Evolutionary conservation across 2,888 invertebrate genomes (phyloP).

Genomic region (Agrotis puta): DNA sequence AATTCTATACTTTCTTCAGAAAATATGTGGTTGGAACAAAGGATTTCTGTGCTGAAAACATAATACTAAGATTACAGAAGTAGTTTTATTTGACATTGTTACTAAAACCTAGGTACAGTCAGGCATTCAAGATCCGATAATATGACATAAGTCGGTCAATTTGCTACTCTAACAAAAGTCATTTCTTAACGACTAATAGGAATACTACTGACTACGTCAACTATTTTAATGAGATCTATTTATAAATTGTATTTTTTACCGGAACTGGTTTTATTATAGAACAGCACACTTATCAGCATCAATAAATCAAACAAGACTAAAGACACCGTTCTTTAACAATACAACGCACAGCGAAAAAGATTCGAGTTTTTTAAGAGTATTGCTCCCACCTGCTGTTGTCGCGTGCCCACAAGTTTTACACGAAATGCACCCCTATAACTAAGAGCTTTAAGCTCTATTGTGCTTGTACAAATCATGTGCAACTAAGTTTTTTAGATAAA

Average conservation of each 20-base stretch:
- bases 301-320: constrained; percentile 72
- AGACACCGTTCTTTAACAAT: constrained; percentile 80
- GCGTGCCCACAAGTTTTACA: constrained; percentile 77
- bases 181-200: constrained; percentile 8
- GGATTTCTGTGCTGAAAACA: neutral
- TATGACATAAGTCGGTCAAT: neutral
- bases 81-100: too few species aligned
- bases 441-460: constrained; percentile 59
- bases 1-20: neutral
- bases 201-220: constrained; percentile 10
- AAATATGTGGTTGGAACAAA: neutral
- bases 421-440: constrained; percentile 61
- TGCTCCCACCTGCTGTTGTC: constrained; percentile 89
- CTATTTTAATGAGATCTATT: constrained; percentile 21
- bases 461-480: constrained; percentile 42
- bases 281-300: constrained; percentile 62
- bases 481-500: constrained; percentile 84
- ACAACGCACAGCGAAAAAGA: constrained; percentile 83
- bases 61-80: too few species aligned
- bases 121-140: neutral
- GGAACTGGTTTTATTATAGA: constrained; percentile 37
- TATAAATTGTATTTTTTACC: constrained; percentile 26
- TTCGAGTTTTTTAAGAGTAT: constrained; percentile 86
- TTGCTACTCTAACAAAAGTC: neutral
- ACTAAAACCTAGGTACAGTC: too few species aligned